Base-by-base conservation (phyloP, 2,797 vertebrate species). In the Brachyrhaphis roseni region DNA sequence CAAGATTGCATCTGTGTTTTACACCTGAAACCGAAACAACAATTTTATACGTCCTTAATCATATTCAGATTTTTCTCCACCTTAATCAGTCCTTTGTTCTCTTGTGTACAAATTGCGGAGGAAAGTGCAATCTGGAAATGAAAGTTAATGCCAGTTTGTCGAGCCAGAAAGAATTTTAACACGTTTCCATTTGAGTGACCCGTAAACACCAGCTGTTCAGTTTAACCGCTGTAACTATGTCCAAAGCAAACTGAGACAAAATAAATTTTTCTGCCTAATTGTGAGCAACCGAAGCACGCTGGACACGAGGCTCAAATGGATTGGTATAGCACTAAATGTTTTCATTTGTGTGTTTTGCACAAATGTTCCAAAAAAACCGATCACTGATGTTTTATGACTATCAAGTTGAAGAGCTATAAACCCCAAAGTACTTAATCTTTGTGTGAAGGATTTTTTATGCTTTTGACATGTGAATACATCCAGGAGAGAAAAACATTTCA, bases 181-280 rank as follows among this genome's bases (percentile, higher is more conserved):
- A 88, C 7, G 59, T 87, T 84, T 85, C 85, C 84, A 83, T 89
- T 89, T 82, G 89, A 89, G 77, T 78, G 79, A 87, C 88, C 89
- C 74, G 85, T 88, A 90, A 92, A 90, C 91, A 88, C 84, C 91
- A 94, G 91, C 92, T 94, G 93, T 83, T 90, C 83, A 68, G 62
- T 82, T 57, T 79, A 92, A 89, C 85, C 62, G 13, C 87, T 91
- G 84, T 85, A 80, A 74, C 68, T 86, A 81, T 78, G 76, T 89
- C 82, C 88, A 85, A 90, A 88, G 86, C 89, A 80, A 78, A 46
- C 84, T 71, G 85, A 89, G 80, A 86, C 84, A 80, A 89, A 92
- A 90, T 88, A 81, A 84, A 92, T 91, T 88, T 77, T 89, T 88
- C 85, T 74, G 88, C 82, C 79, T 87, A 88, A 76, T 75, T 82